These are phyloP conservation scores for Caenorhabditis parvicauda DNA, from an alignment of 2,888 invertebrate genomes.

Conservation along the genomic window DNA sequence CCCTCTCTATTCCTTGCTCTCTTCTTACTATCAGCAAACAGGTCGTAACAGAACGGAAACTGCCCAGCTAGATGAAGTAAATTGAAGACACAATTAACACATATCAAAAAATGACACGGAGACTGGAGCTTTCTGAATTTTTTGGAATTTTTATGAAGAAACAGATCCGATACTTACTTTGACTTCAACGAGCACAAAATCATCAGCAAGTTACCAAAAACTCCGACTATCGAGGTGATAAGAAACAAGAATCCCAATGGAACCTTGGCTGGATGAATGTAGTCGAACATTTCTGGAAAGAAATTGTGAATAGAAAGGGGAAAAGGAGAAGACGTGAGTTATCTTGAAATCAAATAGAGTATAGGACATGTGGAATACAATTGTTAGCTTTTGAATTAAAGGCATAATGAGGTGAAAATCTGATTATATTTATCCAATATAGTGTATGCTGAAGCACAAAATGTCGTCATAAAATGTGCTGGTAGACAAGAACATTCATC, in stretches of 20 bases:
- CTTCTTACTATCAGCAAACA: constrained; percentile 23
- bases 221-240: constrained; percentile 19
- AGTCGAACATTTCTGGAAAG: constrained; percentile 29
- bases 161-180: constrained; percentile 8
- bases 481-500: too few relatives aligned
- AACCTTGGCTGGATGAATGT: constrained; percentile 20
- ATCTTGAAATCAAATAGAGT: too few relatives aligned
- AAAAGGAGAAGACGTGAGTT: too few relatives aligned
- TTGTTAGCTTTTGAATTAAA: too few relatives aligned
- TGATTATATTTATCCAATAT: too few relatives aligned
- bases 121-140: constrained; percentile 20
- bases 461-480: too few relatives aligned
- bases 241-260: constrained; percentile 31
- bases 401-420: too few relatives aligned
- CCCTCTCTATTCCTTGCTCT: neutral
- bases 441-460: too few relatives aligned
- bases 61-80: constrained; percentile 30
- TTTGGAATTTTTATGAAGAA: too few relatives aligned
- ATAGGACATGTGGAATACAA: too few relatives aligned
- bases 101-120: constrained; percentile 30
- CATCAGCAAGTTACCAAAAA: constrained; percentile 23
- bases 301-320: too few relatives aligned
- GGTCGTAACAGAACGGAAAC: constrained; percentile 26
- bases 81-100: constrained; percentile 25
- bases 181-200: constrained; percentile 14